Evolutionary conservation across 2,113 vertebrate species (phyloP), one percentile per base, ranked within the genome.

Genomic region (Thinocorus orbignyianus): DNA sequence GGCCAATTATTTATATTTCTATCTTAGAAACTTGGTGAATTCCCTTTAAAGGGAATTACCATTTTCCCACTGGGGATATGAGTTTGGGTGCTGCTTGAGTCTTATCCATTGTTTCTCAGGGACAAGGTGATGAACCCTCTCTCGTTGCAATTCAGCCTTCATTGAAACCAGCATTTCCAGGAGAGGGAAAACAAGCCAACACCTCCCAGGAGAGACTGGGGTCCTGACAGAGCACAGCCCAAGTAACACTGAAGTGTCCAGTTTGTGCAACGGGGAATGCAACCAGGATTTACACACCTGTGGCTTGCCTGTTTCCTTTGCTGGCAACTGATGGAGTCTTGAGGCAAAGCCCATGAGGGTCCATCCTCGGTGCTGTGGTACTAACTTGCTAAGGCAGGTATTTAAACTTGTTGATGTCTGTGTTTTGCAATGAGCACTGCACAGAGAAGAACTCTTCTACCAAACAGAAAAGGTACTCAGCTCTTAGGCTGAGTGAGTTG

Each of bases 41-140:
- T 57, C 2, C 1, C 11, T 88, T 94, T 57, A 78, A 71, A 79
- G 24, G 18, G 16, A 88, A 41, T 44, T 28, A 19, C 17, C 0
- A 0, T 73, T 68, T 68, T 81, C 42, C 6, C 31, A 20, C 11
- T 1, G 0, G 2, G 4, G 13, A 10, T 35, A 25, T 23, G 46
- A 61, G 19, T 70, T 69, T 83, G 24, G 17, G 6, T 66, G n/a
- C 17, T 52, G 11, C 13, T 72, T 73, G 2, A 81, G 11, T 57
- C 41, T 2, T 26, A 42, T 17, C 11, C 31, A 52, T 17, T 11
- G 2, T 70, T 6, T 46, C 39, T 26, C 33, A 68, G 23, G 30
- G 7, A 0, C 1, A 1, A 87, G 39, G 18, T 35, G 31, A 62
- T 48, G 35, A 83, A 37, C 12, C 3, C 4, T 39, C 17, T 72